Conservation (phyloP, 2,113 vertebrate genomes). For the Craseonycteris thonglongyai region DNA sequence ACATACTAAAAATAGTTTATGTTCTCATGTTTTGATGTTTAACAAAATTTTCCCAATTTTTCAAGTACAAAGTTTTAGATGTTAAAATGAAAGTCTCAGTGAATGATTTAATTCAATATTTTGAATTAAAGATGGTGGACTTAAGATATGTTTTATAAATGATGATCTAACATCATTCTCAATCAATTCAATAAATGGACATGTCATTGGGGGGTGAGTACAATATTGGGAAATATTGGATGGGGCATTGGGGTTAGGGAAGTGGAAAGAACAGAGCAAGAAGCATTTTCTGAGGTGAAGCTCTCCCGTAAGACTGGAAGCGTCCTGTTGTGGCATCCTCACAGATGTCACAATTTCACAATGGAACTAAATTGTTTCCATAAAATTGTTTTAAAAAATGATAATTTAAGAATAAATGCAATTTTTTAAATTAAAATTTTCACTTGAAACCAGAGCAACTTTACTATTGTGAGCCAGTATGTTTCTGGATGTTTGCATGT, state of each 20-base stretch:
- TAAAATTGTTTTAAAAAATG: neutral
- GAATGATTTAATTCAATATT: neutral
- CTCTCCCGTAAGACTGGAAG: neutral
- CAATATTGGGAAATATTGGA: neutral
- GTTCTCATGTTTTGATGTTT: neutral
- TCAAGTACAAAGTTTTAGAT: neutral
- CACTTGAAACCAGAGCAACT: neutral
- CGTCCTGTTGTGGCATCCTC: neutral
- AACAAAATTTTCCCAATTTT: neutral
- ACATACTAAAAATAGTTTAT: neutral
- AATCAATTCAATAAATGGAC: neutral
- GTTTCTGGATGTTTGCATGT: neutral
- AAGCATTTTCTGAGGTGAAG: accelerated
- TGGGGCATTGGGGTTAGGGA: accelerated
- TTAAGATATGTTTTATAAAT: neutral
- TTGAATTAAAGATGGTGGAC: neutral
- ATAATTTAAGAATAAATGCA: neutral
- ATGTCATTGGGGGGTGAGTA: neutral
- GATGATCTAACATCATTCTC: neutral
- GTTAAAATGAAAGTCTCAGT: neutral
- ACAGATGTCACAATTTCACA: neutral
- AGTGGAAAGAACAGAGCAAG: neutral
- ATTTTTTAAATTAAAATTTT: neutral
- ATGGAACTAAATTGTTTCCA: neutral
- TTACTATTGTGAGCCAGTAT: neutral